phyloP scores from a whole-genome alignment of 1,140 invertebrate genomes.

The Drosophila albomicans region DNA sequence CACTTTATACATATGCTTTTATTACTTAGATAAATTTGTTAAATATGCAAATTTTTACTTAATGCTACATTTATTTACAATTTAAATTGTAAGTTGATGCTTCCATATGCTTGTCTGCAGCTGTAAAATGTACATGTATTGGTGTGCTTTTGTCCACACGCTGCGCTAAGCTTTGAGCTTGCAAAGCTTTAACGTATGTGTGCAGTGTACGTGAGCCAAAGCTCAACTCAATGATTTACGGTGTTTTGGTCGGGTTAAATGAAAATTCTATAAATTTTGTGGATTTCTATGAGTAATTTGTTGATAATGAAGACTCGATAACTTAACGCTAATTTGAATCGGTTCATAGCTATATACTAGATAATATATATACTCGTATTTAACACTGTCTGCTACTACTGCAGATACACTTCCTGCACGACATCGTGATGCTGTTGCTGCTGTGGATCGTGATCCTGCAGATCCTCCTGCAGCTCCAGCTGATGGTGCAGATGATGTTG shows the following conservation, averaged over 20 bases:
- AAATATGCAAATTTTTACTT: constrained; percentile 18
- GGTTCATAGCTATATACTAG: constrained; percentile 5
- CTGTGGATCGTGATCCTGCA: constrained; percentile 57
- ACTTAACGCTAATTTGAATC: constrained; percentile 32
- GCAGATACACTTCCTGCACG: constrained; percentile 78
- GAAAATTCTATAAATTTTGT: neutral
- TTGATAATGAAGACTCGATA: neutral
- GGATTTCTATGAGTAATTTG: neutral
- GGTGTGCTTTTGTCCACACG: constrained; percentile 4
- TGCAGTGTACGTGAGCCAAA: constrained; percentile 5
- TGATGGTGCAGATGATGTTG: constrained; percentile 59
- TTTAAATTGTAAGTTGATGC: constrained; percentile 9
- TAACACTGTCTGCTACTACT: constrained; percentile 46
- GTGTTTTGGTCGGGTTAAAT: neutral
- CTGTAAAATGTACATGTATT: constrained; percentile 20
- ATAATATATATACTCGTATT: constrained; percentile 10
- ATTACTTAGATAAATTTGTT: neutral
- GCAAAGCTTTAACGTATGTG: neutral
- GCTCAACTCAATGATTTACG: neutral
- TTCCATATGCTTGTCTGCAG: neutral
- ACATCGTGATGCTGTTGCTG: constrained; percentile 75
- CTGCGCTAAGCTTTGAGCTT: neutral
- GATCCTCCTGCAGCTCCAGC: constrained; percentile 62
- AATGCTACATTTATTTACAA: constrained; percentile 30
- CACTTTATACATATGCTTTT: constrained; percentile 40